These are phyloP conservation scores for Blennius ocellaris DNA, from an alignment of 2,113 vertebrate species.

Conservation along the genomic window DNA sequence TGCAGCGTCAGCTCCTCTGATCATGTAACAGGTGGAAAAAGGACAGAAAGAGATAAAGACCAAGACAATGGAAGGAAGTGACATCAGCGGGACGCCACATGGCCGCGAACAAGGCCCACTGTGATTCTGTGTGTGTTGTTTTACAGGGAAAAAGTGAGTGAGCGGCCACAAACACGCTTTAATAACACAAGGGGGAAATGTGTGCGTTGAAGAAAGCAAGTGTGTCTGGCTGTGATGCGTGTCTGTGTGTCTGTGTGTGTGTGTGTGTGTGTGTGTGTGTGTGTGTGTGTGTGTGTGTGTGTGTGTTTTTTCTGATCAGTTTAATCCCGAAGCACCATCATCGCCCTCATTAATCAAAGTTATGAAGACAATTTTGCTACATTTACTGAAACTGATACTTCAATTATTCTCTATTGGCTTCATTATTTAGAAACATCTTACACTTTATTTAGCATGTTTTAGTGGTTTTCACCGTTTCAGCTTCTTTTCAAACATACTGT, in stretches of 20 bases:
- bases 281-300: constrained; percentile 14
- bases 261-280: constrained; percentile 37
- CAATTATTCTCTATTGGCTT: too few relatives aligned
- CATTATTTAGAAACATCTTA: too few relatives aligned
- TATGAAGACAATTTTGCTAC: too few relatives aligned
- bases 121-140: constrained; percentile 6
- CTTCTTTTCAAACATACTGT: too few relatives aligned
- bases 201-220: constrained; percentile 34
- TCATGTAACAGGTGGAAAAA: background rate
- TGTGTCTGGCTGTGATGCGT: constrained; percentile 19
- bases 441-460: too few relatives aligned
- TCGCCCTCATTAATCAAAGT: too few relatives aligned
- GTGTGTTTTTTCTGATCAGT: too few relatives aligned
- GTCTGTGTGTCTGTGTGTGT: too few relatives aligned
- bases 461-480: too few relatives aligned
- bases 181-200: background rate
- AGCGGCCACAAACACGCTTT: constrained; percentile 56
- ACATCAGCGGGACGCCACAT: constrained; percentile 35
- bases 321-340: too few relatives aligned
- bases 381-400: too few relatives aligned
- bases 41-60: background rate
- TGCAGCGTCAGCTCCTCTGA: background rate
- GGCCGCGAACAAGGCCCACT: constrained; percentile 5
- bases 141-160: constrained; percentile 54
- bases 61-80: constrained; percentile 36